A percentile compares a stretch with the other conserved stretches of the same genome.
Conservation (phyloP, 2,888 invertebrate genomes). For the Eulithis prunata region DNA sequence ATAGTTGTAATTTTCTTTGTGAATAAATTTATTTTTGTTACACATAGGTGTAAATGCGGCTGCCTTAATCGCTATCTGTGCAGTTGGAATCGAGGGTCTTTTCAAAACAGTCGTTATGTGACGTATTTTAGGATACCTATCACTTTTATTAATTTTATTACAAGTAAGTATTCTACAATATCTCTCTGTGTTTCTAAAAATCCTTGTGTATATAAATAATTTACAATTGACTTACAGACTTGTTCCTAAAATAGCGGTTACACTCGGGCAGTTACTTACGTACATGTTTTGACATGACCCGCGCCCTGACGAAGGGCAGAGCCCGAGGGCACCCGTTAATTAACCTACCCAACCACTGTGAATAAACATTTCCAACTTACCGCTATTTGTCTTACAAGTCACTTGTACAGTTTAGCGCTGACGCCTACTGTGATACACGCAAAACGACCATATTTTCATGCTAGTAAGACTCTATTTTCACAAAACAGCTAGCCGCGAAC, state of each 20-base stretch:
- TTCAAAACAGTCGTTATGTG: too few species aligned
- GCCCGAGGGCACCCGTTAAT: conserved; percentile 23
- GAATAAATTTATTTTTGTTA: background rate
- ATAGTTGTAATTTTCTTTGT: too few species aligned
- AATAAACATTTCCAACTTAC: conserved; percentile 24
- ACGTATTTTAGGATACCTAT: too few species aligned
- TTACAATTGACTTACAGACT: background rate
- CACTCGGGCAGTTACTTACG: conserved; percentile 6
- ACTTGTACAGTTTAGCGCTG: conserved; percentile 5
- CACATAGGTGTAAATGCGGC: conserved; percentile 27
- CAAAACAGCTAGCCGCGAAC: too few species aligned
- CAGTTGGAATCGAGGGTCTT: conserved; percentile 27
- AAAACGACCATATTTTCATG: too few species aligned
- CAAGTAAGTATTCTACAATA: background rate
- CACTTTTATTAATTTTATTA: too few species aligned
- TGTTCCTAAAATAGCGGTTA: background rate
- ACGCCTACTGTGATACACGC: background rate
- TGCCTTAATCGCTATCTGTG: conserved; percentile 34
- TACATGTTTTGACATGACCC: conserved; percentile 23
- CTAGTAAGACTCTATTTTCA: too few species aligned
- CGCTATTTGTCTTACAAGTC: conserved; percentile 18
- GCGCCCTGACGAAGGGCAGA: conserved; percentile 23
- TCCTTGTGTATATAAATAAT: too few species aligned
- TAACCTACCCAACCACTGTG: conserved; percentile 25
- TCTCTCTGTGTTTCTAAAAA: too few species aligned